These are phyloP conservation scores for Argyrosomus regius DNA, from an alignment of 2,797 vertebrate genomes.

Conservation along the genomic window DNA sequence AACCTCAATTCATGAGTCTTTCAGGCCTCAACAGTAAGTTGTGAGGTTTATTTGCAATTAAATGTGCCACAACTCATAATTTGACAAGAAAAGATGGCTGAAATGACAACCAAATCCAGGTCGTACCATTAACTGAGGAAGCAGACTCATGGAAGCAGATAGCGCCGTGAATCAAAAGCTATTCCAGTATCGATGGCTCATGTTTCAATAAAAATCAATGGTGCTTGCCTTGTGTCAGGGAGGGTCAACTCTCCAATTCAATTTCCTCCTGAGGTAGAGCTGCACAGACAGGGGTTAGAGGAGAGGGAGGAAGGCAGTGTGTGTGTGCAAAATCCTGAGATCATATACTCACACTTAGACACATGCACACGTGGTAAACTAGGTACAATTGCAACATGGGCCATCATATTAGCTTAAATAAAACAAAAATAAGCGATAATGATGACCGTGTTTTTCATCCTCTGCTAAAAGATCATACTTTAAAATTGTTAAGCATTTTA, in stretches of 20 bases:
- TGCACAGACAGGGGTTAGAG: conserved; percentile 48
- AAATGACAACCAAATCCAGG: conserved; percentile 39
- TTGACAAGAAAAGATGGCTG: conserved; percentile 22
- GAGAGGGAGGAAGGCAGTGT: background rate
- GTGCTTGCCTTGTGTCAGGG: conserved; percentile 80
- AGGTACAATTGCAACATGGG: background rate
- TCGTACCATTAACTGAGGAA: conserved; percentile 33
- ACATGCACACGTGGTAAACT: background rate
- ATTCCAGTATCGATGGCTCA: conserved; percentile 83
- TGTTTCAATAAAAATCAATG: conserved; percentile 86
- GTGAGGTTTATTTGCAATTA: conserved; percentile 33
- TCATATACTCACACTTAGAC: conserved; percentile 2
- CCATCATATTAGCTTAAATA: conserved; percentile 7
- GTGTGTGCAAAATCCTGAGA: conserved; percentile 2
- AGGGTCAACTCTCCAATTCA: conserved; percentile 84
- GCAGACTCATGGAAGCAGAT: conserved; percentile 45
- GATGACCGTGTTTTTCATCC: background rate
- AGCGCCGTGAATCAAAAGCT: conserved; percentile 75
- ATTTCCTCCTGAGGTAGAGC: conserved; percentile 79
- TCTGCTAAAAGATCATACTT: background rate
- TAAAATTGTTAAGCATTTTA: background rate
- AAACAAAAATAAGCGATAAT: conserved; percentile 2
- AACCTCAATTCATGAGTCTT: too few relatives aligned
- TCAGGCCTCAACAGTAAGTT: background rate
- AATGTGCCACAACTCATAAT: conserved; percentile 16